phyloP scores from a whole-genome alignment of 64 coral and sea anemone genomes.

The Pachyseris speciosa region DNA sequence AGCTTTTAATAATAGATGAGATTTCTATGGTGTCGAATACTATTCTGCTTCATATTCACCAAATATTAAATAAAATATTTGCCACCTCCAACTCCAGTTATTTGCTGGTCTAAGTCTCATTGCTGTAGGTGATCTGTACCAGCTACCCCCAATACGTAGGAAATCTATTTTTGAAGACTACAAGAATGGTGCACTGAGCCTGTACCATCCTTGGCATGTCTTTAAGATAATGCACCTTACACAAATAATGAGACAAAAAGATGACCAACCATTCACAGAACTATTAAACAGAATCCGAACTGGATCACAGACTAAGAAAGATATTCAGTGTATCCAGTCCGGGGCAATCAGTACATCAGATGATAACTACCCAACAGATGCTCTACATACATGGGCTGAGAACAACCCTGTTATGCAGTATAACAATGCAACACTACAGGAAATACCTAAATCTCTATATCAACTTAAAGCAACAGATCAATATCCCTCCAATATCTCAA shows the following conservation, averaged over 20 bases:
- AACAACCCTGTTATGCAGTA: no score
- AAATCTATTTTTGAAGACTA: constrained; percentile 56
- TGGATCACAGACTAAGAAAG: constrained; percentile 29
- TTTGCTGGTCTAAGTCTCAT: constrained; percentile 67
- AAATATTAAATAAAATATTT: constrained; percentile 70
- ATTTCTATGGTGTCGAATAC: background rate
- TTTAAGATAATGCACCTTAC: constrained; percentile 48
- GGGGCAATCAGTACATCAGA: constrained; percentile 6
- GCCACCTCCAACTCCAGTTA: constrained; percentile 31
- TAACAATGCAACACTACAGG: no score
- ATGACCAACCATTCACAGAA: constrained; percentile 66
- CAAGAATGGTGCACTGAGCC: constrained; percentile 50
- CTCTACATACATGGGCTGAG: constrained; percentile 39
- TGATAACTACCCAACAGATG: constrained; percentile 38
- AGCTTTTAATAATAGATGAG: constrained; percentile 9
- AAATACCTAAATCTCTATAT: no score
- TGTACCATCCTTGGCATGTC: constrained; percentile 49
- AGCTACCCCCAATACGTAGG: constrained; percentile 36
- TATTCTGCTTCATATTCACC: constrained; percentile 2
- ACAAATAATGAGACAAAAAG: constrained; percentile 62
- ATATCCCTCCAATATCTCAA: no score
- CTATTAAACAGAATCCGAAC: constrained; percentile 25
- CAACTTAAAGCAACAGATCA: no score
- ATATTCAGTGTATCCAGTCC: constrained; percentile 25
- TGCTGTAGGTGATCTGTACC: constrained; percentile 52